Evolutionary conservation across 2,797 vertebrate genomes (phyloP).

Genomic region (Spinus pinus): DNA sequence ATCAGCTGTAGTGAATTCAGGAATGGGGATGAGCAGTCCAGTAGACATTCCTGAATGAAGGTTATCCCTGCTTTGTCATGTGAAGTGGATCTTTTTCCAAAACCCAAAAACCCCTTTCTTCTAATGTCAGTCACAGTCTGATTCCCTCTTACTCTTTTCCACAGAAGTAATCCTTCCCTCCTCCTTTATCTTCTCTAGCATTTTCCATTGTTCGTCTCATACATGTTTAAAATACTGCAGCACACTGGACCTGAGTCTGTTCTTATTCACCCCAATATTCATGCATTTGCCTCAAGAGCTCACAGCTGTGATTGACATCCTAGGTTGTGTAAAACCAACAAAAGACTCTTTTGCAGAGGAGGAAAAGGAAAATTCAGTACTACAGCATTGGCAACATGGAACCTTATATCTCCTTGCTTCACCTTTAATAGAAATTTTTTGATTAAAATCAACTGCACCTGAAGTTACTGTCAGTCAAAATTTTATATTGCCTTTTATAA

Average conservation of each 20-base stretch:
- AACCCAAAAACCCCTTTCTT: neutral
- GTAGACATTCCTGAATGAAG: neutral
- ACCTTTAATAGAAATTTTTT: neutral
- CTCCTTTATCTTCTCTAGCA: neutral
- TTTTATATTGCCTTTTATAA: neutral
- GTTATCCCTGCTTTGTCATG: neutral
- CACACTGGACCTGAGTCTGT: neutral
- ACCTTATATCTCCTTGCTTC: neutral
- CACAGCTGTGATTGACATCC: neutral
- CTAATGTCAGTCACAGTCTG: neutral
- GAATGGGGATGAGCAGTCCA: neutral
- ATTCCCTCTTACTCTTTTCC: neutral
- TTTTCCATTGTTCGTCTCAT: neutral
- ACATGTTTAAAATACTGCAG: neutral
- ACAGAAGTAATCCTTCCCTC: neutral
- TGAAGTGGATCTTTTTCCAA: neutral
- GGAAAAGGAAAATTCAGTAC: neutral
- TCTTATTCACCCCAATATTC: neutral
- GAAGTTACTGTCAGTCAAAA: neutral
- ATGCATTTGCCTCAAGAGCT: neutral
- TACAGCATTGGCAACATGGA: neutral
- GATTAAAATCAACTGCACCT: neutral
- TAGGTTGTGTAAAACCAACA: neutral
- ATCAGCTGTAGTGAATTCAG: fast-evolving
- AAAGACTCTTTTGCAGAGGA: neutral